Percentiles rank a stretch among this genome's conserved stretches.
Evolutionary conservation across 2,113 vertebrate genomes (phyloP).

Genomic region (Tragelaphus buxtoni): DNA sequence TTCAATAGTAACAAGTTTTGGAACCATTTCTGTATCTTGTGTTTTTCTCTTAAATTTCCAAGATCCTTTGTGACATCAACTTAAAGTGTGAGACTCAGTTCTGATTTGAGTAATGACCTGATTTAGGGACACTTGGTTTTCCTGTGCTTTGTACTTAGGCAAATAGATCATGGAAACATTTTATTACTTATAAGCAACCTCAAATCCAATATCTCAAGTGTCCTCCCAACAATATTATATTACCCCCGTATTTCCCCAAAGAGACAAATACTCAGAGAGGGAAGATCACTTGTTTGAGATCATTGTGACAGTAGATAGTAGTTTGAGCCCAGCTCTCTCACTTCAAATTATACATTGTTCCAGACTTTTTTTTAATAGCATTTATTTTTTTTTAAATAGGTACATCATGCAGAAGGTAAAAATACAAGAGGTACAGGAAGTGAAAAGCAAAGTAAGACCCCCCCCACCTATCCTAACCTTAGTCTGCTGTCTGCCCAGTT

Average conservation of each 20-base stretch:
- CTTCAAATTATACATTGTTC: not conserved
- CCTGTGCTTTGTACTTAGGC: not conserved
- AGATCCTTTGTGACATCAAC: not conserved
- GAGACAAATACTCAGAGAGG: not conserved
- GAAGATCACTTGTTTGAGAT: not conserved
- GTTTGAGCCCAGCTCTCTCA: not conserved
- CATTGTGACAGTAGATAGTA: not conserved
- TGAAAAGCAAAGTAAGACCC: not conserved
- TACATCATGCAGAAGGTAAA: not conserved
- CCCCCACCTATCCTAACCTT: not conserved
- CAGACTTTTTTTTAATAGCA: not conserved
- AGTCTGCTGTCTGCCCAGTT: not conserved
- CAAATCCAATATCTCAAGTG: not conserved
- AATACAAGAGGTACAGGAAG: not conserved
- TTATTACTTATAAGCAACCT: not conserved
- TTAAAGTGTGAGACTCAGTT: not conserved
- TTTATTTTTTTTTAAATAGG: not conserved
- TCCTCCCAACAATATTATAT: not conserved
- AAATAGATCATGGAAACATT: not conserved
- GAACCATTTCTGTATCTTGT: not conserved
- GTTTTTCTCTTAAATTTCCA: not conserved
- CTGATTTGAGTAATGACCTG: not conserved
- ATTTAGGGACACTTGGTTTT: not conserved
- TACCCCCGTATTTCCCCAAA: not conserved
- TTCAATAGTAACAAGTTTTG: not conserved